Base-by-base conservation (phyloP, 2,113 vertebrate genomes). In the Merops nubicus region DNA sequence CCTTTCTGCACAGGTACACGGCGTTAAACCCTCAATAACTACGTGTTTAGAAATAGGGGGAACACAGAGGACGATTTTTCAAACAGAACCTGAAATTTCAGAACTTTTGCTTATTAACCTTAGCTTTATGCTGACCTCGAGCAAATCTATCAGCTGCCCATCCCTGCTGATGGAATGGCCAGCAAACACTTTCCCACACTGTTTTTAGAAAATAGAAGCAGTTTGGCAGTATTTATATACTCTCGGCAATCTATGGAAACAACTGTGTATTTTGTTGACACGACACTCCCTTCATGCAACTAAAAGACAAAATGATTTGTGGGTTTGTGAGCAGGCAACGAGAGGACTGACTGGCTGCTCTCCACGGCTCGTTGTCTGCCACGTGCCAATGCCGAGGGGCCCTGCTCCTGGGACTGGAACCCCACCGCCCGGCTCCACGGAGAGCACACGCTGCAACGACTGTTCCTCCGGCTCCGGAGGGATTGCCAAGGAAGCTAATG, bases 281-380 rank as follows among this genome's bases (percentile, higher is more conserved):
- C 22, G 28, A 40, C 1, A 38, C 34, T 69, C 48, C 40, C 12
- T 50, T 53, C 28, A 0, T 20, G 34, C 80, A 76, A 29, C 25
- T 7, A 34, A 25, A 83, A 51, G 29, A 21, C 56, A 48, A 21
- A 76, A 72, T 14, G n/a, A 50, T 42, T 14, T 34, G 33, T 22
- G 60, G 34, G 22, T 47, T 38, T 91, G 43, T 20, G 40, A 21
- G 65, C 48, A 60, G 83, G 76, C 72, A 8, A 54, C 29, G 53
- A 16, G 34, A 85, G 54, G 56, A 34, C 1, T 3, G 54, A 53
- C 79, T 80, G 56, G 83, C 77, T 59, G 11, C 57, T 70, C 65
- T 65, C 76, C 82, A 42, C 0, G 0, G 92, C 40, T 74, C 1
- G 1, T 0, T 13, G 42, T 28, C 25, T 0, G 36, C 2, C 29